Percentiles rank a stretch among this genome's conserved stretches.
These are phyloP conservation scores for Drosophila kepulauana DNA, from an alignment of 1,140 invertebrate species.

Conservation along the genomic window DNA sequence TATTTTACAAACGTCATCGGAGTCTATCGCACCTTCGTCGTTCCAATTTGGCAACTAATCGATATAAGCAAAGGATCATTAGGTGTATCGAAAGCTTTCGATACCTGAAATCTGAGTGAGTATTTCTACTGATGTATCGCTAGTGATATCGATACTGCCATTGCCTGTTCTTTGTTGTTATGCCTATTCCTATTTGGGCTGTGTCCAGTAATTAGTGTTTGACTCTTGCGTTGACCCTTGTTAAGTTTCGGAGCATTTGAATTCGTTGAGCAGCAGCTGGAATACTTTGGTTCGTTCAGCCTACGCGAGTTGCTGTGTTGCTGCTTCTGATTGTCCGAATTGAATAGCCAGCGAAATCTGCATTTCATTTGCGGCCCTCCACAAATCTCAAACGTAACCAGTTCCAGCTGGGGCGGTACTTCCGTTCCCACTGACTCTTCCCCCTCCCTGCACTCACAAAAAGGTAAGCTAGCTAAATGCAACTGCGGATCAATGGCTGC, in stretches of 20 bases:
- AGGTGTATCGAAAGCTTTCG: background rate
- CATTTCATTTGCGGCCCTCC: conserved; percentile 37
- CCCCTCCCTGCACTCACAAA: too few species aligned
- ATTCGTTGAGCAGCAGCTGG: conserved; percentile 19
- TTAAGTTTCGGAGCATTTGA: conserved; percentile 38
- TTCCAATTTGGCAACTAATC: background rate
- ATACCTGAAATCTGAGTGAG: background rate
- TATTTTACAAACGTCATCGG: background rate
- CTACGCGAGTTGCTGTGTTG: conserved; percentile 1
- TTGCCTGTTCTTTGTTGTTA: background rate
- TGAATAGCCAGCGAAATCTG: conserved; percentile 41
- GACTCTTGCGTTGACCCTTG: conserved; percentile 36
- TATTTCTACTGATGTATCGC: background rate
- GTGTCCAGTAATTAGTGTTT: conserved; percentile 21
- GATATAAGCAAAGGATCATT: background rate
- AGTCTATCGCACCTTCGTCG: background rate
- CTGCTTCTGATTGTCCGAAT: conserved; percentile 31
- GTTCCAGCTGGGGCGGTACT: conserved; percentile 34
- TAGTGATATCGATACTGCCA: background rate
- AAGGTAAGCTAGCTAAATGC: conserved; percentile 4
- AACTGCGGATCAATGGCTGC: conserved; percentile 32
- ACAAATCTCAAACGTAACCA: conserved; percentile 18
- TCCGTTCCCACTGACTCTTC: conserved; percentile 18
- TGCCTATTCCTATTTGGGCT: background rate
- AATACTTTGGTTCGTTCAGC: conserved; percentile 25